These are phyloP conservation scores for Malacoctenus gilli DNA, from an alignment of 2,797 vertebrate genomes.

Conservation along the genomic window DNA sequence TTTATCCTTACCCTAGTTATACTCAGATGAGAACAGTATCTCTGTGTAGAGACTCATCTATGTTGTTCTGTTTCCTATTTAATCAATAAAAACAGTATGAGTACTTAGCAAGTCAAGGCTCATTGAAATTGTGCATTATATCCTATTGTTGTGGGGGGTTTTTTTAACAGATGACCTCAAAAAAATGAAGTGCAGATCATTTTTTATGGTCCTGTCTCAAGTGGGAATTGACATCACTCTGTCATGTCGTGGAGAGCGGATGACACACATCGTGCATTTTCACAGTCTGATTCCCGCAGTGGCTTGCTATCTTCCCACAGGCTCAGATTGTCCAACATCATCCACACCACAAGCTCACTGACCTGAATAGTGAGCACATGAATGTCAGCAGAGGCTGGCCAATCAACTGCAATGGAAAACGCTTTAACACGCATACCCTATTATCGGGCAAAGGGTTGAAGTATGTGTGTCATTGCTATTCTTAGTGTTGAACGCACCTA, in stretches of 20 bases:
- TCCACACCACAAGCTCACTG: slow-evolving; percentile 75
- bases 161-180: too few species aligned
- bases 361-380: slow-evolving; percentile 76
- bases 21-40: slow-evolving; percentile 72
- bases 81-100: slow-evolving; percentile 84
- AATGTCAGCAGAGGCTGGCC: slow-evolving; percentile 67
- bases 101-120: slow-evolving; percentile 44
- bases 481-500: slow-evolving; percentile 45
- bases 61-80: slow-evolving; percentile 85
- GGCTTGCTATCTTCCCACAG: slow-evolving; percentile 35
- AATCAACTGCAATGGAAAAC: slow-evolving; percentile 66
- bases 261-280: slow-evolving; percentile 34
- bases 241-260: slow-evolving; percentile 1
- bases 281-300: too few species aligned
- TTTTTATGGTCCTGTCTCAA: too few species aligned
- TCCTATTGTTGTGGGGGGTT: too few species aligned
- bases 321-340: slow-evolving; percentile 45
- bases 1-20: slow-evolving; percentile 64
- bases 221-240: slow-evolving; percentile 14
- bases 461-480: slow-evolving; percentile 75
- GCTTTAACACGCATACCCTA: slow-evolving; percentile 69
- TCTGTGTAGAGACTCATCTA: slow-evolving; percentile 73
- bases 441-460: slow-evolving; percentile 62
- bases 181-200: too few species aligned
- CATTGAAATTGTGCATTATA: slow-evolving; percentile 50